Percentiles rank a stretch among this genome's conserved stretches.
phyloP scores from a whole-genome alignment of 1,140 invertebrate species.

The Danaus plexippus region DNA sequence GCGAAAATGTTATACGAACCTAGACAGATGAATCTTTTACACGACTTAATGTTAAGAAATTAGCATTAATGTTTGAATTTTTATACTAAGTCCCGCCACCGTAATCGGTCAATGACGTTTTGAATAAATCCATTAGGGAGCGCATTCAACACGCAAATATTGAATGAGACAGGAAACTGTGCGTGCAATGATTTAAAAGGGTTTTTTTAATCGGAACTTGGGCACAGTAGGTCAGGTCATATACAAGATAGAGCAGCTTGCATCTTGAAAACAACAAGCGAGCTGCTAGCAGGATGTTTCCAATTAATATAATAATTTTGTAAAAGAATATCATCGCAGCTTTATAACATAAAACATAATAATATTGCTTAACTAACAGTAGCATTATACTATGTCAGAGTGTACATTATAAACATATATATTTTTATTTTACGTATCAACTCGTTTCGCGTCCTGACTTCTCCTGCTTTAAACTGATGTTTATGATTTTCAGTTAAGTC shows the following conservation, averaged over 20 bases:
- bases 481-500: too few relatives aligned
- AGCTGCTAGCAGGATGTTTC: not conserved
- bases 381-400: too few relatives aligned
- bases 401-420: too few relatives aligned
- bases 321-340: too few relatives aligned
- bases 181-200: conserved; percentile 13
- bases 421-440: too few relatives aligned
- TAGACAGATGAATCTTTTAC: conserved; percentile 19
- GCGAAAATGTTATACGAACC: conserved; percentile 22
- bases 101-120: conserved; percentile 10
- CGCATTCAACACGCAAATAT: conserved; percentile 18
- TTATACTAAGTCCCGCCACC: not conserved
- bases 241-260: conserved; percentile 7
- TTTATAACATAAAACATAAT: too few relatives aligned
- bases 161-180: conserved; percentile 20
- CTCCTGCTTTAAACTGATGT: too few relatives aligned
- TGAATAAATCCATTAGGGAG: conserved; percentile 15
- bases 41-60: conserved; percentile 16
- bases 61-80: conserved; percentile 2
- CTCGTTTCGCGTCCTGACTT: too few relatives aligned
- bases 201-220: conserved; percentile 12
- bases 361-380: too few relatives aligned
- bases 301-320: too few relatives aligned
- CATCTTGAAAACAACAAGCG: conserved; percentile 1
- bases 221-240: conserved; percentile 17